phyloP scores from a whole-genome alignment of 2,797 vertebrate genomes.

The Martes flavigula region DNA sequence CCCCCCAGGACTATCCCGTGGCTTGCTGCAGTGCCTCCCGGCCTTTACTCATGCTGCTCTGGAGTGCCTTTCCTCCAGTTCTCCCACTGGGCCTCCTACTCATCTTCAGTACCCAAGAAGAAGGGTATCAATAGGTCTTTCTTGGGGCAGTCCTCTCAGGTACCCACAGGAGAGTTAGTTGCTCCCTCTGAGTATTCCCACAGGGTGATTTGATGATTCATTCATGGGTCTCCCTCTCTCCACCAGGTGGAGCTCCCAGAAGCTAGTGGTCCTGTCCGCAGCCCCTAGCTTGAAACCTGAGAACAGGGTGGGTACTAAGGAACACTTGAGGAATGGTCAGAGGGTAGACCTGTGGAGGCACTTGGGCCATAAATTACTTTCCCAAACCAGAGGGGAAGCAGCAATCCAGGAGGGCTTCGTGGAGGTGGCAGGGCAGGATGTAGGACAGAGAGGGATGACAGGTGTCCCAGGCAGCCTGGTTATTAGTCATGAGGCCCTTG shows the following conservation, averaged over 20 bases:
- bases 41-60: background rate
- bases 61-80: background rate
- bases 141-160: background rate
- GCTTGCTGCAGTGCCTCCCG: background rate
- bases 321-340: background rate
- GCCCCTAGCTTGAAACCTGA: constrained; percentile 20
- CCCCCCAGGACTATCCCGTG: too few species aligned
- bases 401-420: background rate
- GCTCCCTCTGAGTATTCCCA: background rate
- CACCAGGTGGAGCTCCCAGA: background rate
- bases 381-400: background rate
- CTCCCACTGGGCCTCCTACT: background rate
- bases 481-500: background rate
- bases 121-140: background rate
- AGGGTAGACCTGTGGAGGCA: background rate
- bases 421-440: background rate
- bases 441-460: background rate
- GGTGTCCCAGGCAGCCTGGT: background rate
- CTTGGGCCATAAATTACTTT: background rate
- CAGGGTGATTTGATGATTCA: background rate
- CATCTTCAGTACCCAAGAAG: background rate
- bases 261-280: background rate
- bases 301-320: constrained; percentile 42
- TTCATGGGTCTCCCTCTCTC: background rate
- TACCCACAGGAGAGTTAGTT: background rate